A percentile compares a stretch with the other conserved stretches of the same genome.
Conservation (phyloP, 2,888 invertebrate species). For the Cynaeus angustus region DNA sequence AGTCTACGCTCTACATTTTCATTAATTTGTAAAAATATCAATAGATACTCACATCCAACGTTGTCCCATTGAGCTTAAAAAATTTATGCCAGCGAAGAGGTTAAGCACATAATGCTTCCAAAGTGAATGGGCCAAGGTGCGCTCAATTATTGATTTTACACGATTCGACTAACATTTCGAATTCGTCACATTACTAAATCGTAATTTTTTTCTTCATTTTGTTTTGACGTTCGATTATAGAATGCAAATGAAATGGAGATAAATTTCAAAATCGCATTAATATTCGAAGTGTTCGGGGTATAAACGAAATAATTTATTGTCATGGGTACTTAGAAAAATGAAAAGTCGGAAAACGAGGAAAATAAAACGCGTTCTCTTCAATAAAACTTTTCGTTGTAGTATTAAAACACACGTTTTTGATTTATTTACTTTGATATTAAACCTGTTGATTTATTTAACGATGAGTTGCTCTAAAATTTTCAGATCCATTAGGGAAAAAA, state of each 20-base stretch:
- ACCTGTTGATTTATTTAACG: no score
- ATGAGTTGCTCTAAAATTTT: no score
- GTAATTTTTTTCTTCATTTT: conserved; percentile 11
- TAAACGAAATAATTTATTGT: not conserved
- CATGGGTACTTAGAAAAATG: not conserved
- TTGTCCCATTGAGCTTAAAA: not conserved
- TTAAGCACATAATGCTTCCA: not conserved
- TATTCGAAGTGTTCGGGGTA: no score
- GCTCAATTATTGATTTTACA: conserved; percentile 20
- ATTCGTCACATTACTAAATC: no score
- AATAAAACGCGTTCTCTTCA: no score
- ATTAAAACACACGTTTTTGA: no score
- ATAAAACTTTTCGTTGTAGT: no score
- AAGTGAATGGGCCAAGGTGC: conserved; percentile 20
- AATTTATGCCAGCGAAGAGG: not conserved
- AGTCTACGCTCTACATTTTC: not conserved
- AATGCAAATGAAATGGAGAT: conserved; percentile 20
- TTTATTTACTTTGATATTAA: no score
- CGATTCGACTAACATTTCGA: not conserved
- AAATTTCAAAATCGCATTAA: conserved; percentile 6
- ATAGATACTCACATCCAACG: not conserved
- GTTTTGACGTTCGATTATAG: conserved; percentile 17
- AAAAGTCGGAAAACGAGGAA: no score
- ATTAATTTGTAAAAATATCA: not conserved
- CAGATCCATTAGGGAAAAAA: no score